These are phyloP conservation scores for Lampris incognitus DNA, from an alignment of 2,113 vertebrate genomes.

Conservation along the genomic window DNA sequence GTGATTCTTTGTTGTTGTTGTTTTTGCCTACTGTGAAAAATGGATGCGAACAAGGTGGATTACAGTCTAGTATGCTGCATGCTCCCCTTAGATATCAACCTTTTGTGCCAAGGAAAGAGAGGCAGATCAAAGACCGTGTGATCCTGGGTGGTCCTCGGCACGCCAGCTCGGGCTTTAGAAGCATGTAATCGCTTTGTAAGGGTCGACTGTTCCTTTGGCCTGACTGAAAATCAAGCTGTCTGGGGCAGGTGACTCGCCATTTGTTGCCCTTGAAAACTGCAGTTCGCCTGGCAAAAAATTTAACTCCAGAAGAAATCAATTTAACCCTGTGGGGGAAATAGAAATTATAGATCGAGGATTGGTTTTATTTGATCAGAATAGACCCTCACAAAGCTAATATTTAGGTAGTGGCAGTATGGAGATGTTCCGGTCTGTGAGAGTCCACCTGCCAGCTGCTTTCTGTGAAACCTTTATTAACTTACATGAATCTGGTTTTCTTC, in stretches of 20 bases:
- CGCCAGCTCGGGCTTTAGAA: constrained; percentile 35
- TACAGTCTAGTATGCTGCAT: constrained; percentile 34
- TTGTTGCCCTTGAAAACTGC: no score
- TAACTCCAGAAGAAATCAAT: no score
- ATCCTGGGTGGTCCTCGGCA: constrained; percentile 33
- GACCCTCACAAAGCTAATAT: no score
- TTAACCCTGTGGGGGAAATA: no score
- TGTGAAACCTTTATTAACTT: no score
- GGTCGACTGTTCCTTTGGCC: constrained; percentile 9
- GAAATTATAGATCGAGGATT: no score
- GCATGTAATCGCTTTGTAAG: constrained; percentile 1
- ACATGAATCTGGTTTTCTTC: no score
- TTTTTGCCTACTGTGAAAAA: not conserved
- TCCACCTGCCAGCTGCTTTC: no score
- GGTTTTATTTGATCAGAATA: no score
- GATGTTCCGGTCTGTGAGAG: no score
- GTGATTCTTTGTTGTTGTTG: not conserved
- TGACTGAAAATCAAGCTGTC: not conserved
- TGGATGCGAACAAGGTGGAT: not conserved
- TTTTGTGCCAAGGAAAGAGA: not conserved
- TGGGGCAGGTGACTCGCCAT: not conserved
- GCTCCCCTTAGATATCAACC: constrained; percentile 11
- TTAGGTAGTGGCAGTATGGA: no score
- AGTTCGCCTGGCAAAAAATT: no score
- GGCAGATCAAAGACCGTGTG: not conserved